phyloP scores from a whole-genome alignment of 2,113 vertebrate genomes.

The Actenoides hombroni region DNA sequence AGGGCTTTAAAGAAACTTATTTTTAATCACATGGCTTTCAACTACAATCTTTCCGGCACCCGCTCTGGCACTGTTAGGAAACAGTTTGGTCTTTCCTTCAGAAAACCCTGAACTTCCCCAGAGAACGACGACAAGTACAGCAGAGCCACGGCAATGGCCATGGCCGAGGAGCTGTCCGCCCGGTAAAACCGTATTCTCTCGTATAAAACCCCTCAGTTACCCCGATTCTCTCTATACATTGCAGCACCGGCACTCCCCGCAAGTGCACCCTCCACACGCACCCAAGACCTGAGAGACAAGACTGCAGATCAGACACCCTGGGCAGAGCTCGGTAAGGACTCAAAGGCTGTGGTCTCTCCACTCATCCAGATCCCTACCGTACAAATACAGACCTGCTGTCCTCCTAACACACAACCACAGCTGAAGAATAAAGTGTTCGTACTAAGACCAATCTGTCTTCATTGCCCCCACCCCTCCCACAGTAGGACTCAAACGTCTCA shows the following conservation, averaged over 20 bases:
- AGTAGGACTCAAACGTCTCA: neutral
- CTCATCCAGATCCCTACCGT: neutral
- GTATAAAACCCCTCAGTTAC: neutral
- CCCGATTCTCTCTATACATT: neutral
- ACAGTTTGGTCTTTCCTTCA: neutral
- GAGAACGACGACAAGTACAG: neutral
- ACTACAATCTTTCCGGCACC: constrained; percentile 3
- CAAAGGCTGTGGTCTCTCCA: neutral
- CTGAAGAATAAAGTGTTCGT: neutral
- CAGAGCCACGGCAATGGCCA: neutral
- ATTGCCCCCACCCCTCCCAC: neutral
- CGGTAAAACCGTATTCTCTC: neutral
- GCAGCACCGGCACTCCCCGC: neutral
- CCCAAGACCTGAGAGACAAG: neutral
- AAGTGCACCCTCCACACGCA: neutral
- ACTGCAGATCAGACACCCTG: neutral
- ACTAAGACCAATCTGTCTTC: neutral
- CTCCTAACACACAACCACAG: neutral
- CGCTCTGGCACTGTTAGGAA: neutral
- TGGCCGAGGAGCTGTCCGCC: neutral
- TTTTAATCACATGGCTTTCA: constrained; percentile 46
- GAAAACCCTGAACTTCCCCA: neutral
- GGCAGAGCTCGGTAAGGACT: neutral
- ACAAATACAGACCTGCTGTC: neutral
- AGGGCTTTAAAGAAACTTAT: constrained; percentile 50